These are phyloP conservation scores for Neolamprologus longior DNA, from an alignment of 2,113 vertebrate genomes.

Conservation along the genomic window DNA sequence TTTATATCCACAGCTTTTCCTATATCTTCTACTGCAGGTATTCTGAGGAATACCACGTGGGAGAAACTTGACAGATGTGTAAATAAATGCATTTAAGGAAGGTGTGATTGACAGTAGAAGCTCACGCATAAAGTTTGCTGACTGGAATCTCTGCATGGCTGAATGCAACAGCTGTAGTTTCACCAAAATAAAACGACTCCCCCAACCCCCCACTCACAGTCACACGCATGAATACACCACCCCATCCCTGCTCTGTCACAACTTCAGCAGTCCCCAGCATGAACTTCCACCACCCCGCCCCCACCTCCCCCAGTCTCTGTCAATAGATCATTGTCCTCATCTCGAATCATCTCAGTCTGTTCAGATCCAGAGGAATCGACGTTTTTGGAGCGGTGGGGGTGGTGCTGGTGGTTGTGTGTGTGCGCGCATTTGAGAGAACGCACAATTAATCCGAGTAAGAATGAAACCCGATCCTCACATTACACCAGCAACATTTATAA, in stretches of 20 bases:
- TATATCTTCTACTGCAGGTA: not conserved
- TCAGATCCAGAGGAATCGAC: constrained; percentile 16
- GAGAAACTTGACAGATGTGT: not conserved
- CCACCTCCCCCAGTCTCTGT: not conserved
- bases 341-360: not conserved
- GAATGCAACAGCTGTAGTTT: constrained; percentile 30
- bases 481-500: not conserved
- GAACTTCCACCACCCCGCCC: not conserved
- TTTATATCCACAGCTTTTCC: not conserved
- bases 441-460: not conserved
- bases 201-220: not conserved
- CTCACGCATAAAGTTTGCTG: not conserved
- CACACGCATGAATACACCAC: not conserved
- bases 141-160: not conserved
- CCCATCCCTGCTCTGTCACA: constrained; percentile 7
- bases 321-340: constrained; percentile 42
- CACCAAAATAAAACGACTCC: constrained; percentile 30
- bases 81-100: not conserved
- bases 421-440: not conserved
- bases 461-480: not conserved
- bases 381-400: not conserved
- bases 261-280: not conserved
- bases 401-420: not conserved
- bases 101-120: not conserved
- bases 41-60: not conserved